Evolutionary conservation across 2,113 vertebrate genomes (phyloP).

Genomic region (Lagopus leucura): DNA sequence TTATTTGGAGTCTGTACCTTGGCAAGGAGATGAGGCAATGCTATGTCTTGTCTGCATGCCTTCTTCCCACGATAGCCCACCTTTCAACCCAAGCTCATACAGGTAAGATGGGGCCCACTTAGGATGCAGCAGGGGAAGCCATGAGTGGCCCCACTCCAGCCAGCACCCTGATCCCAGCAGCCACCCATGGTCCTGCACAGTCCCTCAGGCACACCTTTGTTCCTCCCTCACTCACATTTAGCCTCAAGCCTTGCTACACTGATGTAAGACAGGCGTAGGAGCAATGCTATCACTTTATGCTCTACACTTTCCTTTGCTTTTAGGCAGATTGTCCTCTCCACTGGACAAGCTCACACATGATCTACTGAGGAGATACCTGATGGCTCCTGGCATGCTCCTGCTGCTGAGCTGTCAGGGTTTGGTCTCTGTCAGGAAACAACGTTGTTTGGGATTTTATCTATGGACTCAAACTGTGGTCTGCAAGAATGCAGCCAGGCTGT

Average conservation of each 20-base stretch:
- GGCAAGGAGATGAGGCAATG: not conserved
- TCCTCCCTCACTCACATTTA: not conserved
- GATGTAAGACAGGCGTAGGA: not conserved
- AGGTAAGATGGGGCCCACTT: rapidly evolving
- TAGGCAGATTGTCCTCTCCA: not conserved
- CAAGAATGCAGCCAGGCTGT: not conserved
- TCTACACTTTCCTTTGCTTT: not conserved
- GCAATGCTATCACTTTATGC: not conserved
- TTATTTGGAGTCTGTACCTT: not conserved
- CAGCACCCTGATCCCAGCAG: not conserved
- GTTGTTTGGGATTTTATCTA: not conserved
- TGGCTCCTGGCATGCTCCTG: not conserved
- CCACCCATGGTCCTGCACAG: rapidly evolving
- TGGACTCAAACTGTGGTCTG: not conserved
- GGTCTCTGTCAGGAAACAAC: not conserved
- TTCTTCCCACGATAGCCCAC: not conserved
- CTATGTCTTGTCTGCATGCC: not conserved
- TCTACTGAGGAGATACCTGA: too few species aligned
- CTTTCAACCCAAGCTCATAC: not conserved
- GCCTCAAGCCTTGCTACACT: not conserved
- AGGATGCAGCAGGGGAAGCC: not conserved
- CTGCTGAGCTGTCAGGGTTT: not conserved
- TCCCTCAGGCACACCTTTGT: not conserved
- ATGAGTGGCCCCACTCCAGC: rapidly evolving
- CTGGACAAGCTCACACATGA: not conserved